Evolutionary conservation across 2,113 vertebrate species (phyloP).

Genomic region (Pachyramphus minor): DNA sequence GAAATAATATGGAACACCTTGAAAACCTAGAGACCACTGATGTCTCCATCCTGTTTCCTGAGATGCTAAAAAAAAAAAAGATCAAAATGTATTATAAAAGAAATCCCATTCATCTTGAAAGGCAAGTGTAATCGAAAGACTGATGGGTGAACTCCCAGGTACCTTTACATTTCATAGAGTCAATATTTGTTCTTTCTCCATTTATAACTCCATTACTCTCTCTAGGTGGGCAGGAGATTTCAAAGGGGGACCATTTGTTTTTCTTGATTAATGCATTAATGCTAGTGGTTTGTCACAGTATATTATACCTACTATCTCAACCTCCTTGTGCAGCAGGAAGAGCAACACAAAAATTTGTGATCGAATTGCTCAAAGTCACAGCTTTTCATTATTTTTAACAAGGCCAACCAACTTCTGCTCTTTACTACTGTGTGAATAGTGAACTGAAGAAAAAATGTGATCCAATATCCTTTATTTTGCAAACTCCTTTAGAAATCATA

Average conservation of each 20-base stretch:
- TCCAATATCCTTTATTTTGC: not conserved
- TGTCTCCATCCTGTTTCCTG: not conserved
- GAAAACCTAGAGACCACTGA: not conserved
- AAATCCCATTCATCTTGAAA: constrained; percentile 28
- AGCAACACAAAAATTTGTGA: not conserved
- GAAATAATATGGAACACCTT: not conserved
- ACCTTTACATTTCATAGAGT: constrained; percentile 57
- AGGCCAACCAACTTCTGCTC: not conserved
- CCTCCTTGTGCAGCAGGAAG: not conserved
- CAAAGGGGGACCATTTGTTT: constrained; percentile 6
- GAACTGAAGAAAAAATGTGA: not conserved
- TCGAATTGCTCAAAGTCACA: not conserved
- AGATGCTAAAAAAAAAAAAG: not conserved
- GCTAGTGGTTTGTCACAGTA: constrained; percentile 8
- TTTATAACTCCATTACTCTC: constrained; percentile 60
- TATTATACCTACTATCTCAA: not conserved
- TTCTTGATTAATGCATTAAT: constrained; percentile 34
- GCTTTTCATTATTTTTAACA: constrained; percentile 10
- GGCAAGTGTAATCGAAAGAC: constrained; percentile 11
- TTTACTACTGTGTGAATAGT: not conserved
- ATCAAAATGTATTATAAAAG: not conserved
- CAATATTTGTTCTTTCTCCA: constrained; percentile 58
- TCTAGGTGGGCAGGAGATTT: constrained; percentile 41
- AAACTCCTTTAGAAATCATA: not conserved
- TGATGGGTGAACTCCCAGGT: constrained; percentile 38